phyloP scores from a whole-genome alignment of 2,888 invertebrate species.

The Punctoribates punctum region DNA sequence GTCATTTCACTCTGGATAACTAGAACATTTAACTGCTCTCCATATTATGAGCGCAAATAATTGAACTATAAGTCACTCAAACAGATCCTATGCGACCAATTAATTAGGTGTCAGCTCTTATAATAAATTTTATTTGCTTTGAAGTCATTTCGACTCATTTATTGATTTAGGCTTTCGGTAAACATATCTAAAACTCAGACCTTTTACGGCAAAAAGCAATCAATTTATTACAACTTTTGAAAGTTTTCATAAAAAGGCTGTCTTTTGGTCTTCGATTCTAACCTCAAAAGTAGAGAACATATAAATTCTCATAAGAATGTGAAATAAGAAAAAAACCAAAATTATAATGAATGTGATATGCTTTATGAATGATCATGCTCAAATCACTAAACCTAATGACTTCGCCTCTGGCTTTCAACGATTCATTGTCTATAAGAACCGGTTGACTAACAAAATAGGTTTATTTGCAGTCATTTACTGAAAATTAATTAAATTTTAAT shows the following conservation, averaged over 20 bases:
- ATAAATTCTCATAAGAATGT: background rate
- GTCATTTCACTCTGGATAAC: too few species aligned
- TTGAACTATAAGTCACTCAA: background rate
- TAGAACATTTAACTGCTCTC: background rate
- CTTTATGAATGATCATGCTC: too few species aligned
- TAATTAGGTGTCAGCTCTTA: background rate
- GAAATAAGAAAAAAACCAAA: background rate
- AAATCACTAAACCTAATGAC: background rate
- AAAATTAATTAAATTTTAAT: too few species aligned
- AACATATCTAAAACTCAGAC: background rate
- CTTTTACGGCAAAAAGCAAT: background rate
- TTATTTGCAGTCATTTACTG: background rate
- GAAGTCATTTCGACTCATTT: conserved; percentile 7
- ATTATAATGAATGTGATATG: background rate
- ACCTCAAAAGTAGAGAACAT: background rate
- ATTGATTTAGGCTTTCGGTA: conserved; percentile 9
- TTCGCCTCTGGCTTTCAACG: background rate
- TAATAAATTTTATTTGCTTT: conserved; percentile 18
- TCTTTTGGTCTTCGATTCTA: background rate
- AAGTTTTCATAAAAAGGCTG: background rate
- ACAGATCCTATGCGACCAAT: background rate
- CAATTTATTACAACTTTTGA: background rate
- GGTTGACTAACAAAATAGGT: conserved; percentile 1
- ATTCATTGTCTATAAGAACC: background rate
- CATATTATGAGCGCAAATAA: background rate